Conservation (phyloP, 2,797 vertebrate genomes). For the Coregonus suidteri region DNA sequence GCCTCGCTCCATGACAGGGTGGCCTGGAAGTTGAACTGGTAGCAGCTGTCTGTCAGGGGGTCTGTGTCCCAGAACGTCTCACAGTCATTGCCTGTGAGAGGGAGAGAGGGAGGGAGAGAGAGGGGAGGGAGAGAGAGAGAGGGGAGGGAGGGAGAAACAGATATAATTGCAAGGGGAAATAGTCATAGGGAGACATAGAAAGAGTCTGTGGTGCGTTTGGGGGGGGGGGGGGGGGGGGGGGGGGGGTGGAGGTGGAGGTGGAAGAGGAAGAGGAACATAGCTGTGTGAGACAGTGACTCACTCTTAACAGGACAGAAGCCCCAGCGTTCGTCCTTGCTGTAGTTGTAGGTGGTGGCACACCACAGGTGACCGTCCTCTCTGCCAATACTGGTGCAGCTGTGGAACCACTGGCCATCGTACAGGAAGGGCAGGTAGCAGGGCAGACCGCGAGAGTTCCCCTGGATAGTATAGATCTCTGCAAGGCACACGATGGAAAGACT, state of each 20-base stretch:
- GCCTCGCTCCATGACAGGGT: constrained; percentile 93
- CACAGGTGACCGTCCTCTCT: constrained; percentile 94
- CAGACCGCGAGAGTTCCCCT: constrained; percentile 93
- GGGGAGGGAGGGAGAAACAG: constrained; percentile 2
- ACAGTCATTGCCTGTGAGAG: constrained; percentile 81
- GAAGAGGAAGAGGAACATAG: neutral
- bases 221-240: too few species aligned
- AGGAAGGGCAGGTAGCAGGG: constrained; percentile 96
- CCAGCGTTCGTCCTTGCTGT: constrained; percentile 92
- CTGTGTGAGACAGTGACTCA: constrained; percentile 67
- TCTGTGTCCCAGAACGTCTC: constrained; percentile 98
- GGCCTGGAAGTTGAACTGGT: constrained; percentile 98
- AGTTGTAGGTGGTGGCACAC: constrained; percentile 95
- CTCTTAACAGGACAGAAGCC: constrained; percentile 97
- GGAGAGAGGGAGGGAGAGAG: constrained; percentile 1
- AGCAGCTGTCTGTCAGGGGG: constrained; percentile 93
- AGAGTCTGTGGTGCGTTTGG: neutral
- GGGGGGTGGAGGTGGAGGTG: neutral
- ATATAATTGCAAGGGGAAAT: neutral
- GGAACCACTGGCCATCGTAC: constrained; percentile 94
- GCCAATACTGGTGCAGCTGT: constrained; percentile 88
- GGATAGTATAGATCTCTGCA: constrained; percentile 95
- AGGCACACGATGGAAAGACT: constrained; percentile 6
- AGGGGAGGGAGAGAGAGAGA: neutral
- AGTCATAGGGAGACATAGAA: neutral